Evolutionary conservation across 2,797 vertebrate species (phyloP).

Genomic region (Calcarius lapponicus): DNA sequence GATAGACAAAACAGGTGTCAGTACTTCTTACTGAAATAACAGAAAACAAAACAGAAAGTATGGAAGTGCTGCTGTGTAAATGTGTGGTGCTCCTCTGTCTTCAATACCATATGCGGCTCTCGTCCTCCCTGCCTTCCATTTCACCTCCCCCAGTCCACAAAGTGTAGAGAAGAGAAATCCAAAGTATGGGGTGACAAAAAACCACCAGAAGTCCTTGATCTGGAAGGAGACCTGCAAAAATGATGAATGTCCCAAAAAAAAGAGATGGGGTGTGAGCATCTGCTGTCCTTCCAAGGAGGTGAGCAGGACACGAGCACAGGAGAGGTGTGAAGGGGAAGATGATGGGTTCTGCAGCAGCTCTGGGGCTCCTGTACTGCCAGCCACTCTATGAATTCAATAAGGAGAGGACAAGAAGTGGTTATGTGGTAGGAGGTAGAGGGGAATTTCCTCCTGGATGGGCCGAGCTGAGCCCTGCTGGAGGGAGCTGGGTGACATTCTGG

Average conservation of each 20-base stretch:
- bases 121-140: neutral
- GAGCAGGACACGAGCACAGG: fast-evolving
- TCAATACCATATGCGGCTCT: neutral
- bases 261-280: neutral
- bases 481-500: neutral
- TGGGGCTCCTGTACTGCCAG: neutral
- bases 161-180: neutral
- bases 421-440: neutral
- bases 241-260: neutral
- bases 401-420: neutral
- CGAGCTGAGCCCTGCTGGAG: neutral
- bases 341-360: neutral
- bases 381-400: fast-evolving
- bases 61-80: neutral
- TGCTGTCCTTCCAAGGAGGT: neutral
- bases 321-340: neutral
- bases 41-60: neutral
- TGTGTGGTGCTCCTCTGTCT: neutral
- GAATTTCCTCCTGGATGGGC: neutral
- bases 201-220: neutral
- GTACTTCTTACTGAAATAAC: neutral
- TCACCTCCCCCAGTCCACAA: neutral
- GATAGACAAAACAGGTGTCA: neutral
- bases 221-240: neutral
- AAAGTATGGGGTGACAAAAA: neutral